Percentiles rank a stretch among this genome's conserved stretches.
Conservation (phyloP, 2,113 vertebrate genomes). For the Mirounga angustirostris region DNA sequence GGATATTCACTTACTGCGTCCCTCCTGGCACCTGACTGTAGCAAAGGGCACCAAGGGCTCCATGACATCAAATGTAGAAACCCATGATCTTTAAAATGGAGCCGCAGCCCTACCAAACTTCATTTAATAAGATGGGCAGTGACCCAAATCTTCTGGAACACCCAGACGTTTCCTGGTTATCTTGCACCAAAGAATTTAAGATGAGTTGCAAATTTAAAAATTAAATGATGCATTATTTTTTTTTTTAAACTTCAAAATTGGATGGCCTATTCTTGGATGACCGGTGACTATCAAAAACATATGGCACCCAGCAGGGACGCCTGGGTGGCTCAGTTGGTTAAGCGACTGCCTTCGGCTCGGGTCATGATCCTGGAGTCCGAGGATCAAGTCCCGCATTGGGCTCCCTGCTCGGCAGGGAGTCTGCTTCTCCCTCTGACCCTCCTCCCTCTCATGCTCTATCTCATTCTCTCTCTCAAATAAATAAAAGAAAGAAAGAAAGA, state of each 20-base stretch:
- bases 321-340: too few relatives aligned
- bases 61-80: background rate
- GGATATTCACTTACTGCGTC: background rate
- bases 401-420: too few relatives aligned
- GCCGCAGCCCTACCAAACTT: background rate
- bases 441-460: too few relatives aligned
- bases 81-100: background rate
- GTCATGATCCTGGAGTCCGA: too few relatives aligned
- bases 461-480: too few relatives aligned
- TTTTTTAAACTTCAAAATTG: background rate
- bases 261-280: background rate
- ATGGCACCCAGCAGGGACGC: background rate
- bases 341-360: too few relatives aligned
- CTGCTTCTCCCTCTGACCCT: too few relatives aligned
- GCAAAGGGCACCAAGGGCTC: background rate
- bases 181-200: background rate
- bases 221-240: background rate
- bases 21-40: too few relatives aligned
- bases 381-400: too few relatives aligned
- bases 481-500: too few relatives aligned
- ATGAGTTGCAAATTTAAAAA: background rate
- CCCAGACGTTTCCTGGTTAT: background rate
- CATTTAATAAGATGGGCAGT: background rate
- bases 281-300: background rate
- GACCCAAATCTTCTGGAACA: background rate